Base-by-base conservation (phyloP, 2,797 vertebrate genomes). In the Pyrocephalus nanus region DNA sequence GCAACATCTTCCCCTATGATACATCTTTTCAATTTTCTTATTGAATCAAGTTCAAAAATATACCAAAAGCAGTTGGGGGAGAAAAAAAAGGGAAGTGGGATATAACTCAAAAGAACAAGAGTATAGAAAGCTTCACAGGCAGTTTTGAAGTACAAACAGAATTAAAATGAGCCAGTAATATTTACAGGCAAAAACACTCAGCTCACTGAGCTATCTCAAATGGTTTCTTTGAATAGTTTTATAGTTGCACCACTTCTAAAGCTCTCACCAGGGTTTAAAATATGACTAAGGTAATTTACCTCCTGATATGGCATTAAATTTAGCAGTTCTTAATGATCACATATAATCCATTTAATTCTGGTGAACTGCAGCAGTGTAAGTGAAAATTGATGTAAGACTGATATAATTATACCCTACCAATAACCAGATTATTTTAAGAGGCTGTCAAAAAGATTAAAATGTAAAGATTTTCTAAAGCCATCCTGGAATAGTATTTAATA, bases 371-470 rank as follows among this genome's bases (percentile, higher is more conserved):
- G 86, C 61, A 72, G 29, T n/a, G 43, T 82, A 81, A 95, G 82
- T 51, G 82, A 93, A 90, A 93, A 95, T 54, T 93, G 91, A 93
- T 93, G 58, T 51, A 83, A 87, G 86, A 64, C 85, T 86, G 91
- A 85, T 96, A 92, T 88, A 93, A 97, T 86, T 95, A 92, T 75
- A 76, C 17, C 40, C 81, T 87, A 96, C 81, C 86, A 94, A 93
- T 93, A 95, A 95, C 77, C 40, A 90, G 83, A 93, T 95, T 96
- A 95, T 94, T 95, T 80, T 82, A 92, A 93, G 51, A 92, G 69
- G 45, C 51, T 94, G 88, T 92, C 83, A 95, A 61, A 84, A 93
- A 90, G 90, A 93, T 94, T 95, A 79, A 93, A 94, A 92, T 60
- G 27, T 40, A 75, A 92, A 87, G 82, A 88, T 95, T 93, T 82